Base-by-base conservation (phyloP, 2,797 vertebrate genomes). In the Liasis olivaceus region DNA sequence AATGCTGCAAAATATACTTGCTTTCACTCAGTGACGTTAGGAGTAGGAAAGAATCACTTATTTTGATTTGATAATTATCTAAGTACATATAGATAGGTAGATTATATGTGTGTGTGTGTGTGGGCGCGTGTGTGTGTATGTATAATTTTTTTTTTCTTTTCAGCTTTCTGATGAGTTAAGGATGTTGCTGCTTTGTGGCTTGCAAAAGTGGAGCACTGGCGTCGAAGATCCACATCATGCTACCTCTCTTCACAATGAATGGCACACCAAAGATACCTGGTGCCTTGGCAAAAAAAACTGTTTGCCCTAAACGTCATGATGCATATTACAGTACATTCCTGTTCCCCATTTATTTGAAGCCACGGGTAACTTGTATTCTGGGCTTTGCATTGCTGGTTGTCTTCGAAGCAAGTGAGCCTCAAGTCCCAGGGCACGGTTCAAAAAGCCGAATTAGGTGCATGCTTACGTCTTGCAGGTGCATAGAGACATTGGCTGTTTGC, bases 161-260 rank as follows among this genome's bases (percentile, higher is more conserved):
- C 98, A 99, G 99, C 97, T 99, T 99, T 97, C 98, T 99, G 89
- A 98, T 99, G 98, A 98, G 97, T 97, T 99, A 98, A 98, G 95
- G 95, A 59, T 91, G 93, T 69, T 1, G 66, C 89, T 91, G 92
- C 94, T 90, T 93, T 94, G 95, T 0, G 51, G 87, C 9, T 58
- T 51, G 3, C 36, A 3, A 60, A 92, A 26, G 87, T 93, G 95
- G 94, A 94, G 92, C 85, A 93, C 93, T 97, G 97, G 95, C 96
- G 91, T 93, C 95, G 17, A 93, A 93, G 93, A 2, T 94, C 66
- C 96, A 96, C 95, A 98, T 98, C 95, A 51, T 97, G 97, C 97
- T 97, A 97, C 97, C 97, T 98, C 97, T 97, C 95, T 96, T 96
- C 92, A 94, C 95, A 89, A 92, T 92, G 95, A 96, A 96, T 54